Evolutionary conservation across 2,888 invertebrate species (phyloP).

Genomic region (Lumbricus terrestris): DNA sequence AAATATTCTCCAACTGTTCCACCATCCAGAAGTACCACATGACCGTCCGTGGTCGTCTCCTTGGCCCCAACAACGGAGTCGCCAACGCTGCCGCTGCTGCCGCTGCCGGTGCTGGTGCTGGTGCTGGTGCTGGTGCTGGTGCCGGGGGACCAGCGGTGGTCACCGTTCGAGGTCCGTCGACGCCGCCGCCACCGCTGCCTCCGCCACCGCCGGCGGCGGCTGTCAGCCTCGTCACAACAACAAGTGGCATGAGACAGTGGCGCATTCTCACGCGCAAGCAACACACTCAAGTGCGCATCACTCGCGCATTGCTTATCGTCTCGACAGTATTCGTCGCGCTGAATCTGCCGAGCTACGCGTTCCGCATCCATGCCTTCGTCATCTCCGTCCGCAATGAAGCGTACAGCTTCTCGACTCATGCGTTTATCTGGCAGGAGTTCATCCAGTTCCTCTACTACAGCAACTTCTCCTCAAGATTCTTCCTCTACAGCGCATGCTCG

Average conservation of each 20-base stretch:
- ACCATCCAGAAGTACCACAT: conserved; percentile 8
- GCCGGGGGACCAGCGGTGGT: too few relatives aligned
- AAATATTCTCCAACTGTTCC: conserved; percentile 28
- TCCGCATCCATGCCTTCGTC: conserved; percentile 36
- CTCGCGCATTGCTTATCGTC: conserved; percentile 38
- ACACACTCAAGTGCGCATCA: conserved; percentile 38
- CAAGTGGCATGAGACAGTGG: conserved; percentile 19
- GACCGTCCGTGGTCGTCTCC: neutral
- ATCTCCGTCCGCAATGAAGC: conserved; percentile 30
- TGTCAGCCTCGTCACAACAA: conserved; percentile 4
- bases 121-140: neutral
- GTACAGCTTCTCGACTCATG: conserved; percentile 24
- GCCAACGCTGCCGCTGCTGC: conserved; percentile 7
- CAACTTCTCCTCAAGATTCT: conserved; percentile 38
- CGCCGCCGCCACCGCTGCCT: conserved; percentile 7
- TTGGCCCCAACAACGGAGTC: neutral
- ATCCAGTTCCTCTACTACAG: conserved; percentile 39
- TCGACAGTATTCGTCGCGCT: conserved; percentile 39
- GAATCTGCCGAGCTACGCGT: conserved; percentile 39
- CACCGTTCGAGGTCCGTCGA: too few relatives aligned
- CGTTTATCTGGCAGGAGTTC: conserved; percentile 36
- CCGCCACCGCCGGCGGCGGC: neutral
- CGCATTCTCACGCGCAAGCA: conserved; percentile 33
- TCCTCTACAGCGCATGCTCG: conserved; percentile 38
- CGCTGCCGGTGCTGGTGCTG: neutral